Evolutionary conservation across 2,113 vertebrate genomes (phyloP).

Genomic region (Rafetus swinhoei): DNA sequence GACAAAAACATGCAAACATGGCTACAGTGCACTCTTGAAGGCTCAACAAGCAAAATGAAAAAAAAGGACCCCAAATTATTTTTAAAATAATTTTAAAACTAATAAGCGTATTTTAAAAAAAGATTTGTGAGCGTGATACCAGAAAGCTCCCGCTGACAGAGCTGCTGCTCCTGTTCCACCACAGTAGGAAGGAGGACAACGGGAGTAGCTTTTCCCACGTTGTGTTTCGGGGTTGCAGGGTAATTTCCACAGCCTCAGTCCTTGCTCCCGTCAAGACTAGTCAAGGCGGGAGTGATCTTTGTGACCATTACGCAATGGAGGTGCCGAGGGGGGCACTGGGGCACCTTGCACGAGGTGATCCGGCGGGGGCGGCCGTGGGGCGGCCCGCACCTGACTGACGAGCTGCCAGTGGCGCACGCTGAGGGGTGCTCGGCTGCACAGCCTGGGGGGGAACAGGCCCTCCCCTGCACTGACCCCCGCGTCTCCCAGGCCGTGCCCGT

Average conservation of each 20-base stretch:
- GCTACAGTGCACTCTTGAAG: background rate
- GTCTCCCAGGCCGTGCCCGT: background rate
- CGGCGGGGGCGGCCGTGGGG: background rate
- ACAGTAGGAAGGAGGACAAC: background rate
- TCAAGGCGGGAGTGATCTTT: background rate
- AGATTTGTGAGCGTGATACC: background rate
- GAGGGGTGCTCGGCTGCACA: background rate
- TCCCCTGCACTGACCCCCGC: background rate
- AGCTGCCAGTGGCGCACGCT: background rate
- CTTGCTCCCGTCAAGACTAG: background rate
- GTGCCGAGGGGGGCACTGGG: background rate
- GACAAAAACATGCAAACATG: background rate
- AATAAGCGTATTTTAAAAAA: background rate
- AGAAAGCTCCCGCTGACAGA: background rate
- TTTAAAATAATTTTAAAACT: background rate
- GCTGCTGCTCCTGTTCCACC: background rate
- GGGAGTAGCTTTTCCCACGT: background rate
- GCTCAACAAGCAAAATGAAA: background rate
- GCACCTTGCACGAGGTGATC: background rate
- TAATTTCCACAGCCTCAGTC: background rate
- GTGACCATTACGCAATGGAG: background rate
- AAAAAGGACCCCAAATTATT: background rate
- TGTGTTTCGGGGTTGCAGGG: background rate
- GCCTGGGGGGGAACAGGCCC: background rate
- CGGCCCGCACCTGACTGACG: too few relatives aligned